Evolutionary conservation across 2,797 vertebrate genomes (phyloP).

Genomic region (Thalassophryne amazonica): DNA sequence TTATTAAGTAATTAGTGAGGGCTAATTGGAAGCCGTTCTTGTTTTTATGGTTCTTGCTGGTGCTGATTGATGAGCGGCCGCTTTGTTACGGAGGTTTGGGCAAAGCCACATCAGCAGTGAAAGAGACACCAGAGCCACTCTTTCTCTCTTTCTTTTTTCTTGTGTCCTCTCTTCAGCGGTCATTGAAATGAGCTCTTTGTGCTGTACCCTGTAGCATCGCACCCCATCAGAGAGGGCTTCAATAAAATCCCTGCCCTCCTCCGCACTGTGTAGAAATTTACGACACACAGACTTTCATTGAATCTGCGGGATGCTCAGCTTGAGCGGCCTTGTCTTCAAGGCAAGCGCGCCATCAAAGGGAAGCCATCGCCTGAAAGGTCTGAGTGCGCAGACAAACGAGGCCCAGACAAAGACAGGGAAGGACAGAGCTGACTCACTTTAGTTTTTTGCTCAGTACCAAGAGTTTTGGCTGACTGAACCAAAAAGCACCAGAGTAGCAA

Average conservation of each 20-base stretch:
- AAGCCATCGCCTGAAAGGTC: slow-evolving; percentile 19
- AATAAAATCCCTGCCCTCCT: slow-evolving; percentile 36
- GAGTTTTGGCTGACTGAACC: too few relatives aligned
- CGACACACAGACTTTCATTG: slow-evolving; percentile 33
- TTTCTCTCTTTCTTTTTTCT: neutral
- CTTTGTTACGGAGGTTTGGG: slow-evolving; percentile 31
- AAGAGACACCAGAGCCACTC: neutral
- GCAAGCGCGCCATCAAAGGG: slow-evolving; percentile 39
- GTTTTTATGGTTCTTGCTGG: slow-evolving; percentile 41
- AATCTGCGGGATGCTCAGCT: slow-evolving; percentile 38
- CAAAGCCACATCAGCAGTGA: slow-evolving; percentile 14
- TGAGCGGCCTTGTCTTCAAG: slow-evolving; percentile 57
- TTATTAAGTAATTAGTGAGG: slow-evolving; percentile 54
- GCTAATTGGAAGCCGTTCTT: slow-evolving; percentile 50
- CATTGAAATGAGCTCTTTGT: slow-evolving; percentile 47
- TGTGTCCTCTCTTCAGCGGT: too few relatives aligned
- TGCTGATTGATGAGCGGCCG: slow-evolving; percentile 11
- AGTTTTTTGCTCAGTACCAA: neutral
- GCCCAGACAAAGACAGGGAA: neutral
- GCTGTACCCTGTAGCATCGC: slow-evolving; percentile 16
- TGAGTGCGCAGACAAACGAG: slow-evolving; percentile 4
- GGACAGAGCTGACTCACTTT: neutral
- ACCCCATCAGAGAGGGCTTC: slow-evolving; percentile 26
- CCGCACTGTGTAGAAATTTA: slow-evolving; percentile 47
- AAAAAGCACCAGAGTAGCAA: too few relatives aligned